These are phyloP conservation scores for Busseola fusca DNA, from an alignment of 2,888 invertebrate genomes.

Conservation along the genomic window DNA sequence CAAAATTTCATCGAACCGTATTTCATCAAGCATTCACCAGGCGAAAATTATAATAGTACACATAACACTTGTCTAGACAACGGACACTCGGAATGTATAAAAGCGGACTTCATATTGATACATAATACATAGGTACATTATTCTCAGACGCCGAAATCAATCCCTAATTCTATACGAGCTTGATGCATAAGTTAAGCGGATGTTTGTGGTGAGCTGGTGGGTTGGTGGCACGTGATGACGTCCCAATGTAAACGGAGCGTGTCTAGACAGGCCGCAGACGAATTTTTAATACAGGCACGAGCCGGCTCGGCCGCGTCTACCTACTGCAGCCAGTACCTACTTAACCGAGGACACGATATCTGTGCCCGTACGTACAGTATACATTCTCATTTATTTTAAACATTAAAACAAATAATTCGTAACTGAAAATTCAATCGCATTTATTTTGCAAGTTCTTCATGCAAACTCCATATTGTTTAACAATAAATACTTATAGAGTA, in stretches of 20 bases:
- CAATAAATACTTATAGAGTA: constrained; percentile 1
- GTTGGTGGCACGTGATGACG: constrained; percentile 62
- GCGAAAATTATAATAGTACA: constrained; percentile 53
- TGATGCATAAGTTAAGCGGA: constrained; percentile 66
- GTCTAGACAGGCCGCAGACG: constrained; percentile 86
- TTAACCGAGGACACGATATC: constrained; percentile 32
- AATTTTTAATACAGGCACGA: constrained; percentile 78
- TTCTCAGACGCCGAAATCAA: constrained; percentile 52
- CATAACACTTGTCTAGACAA: constrained; percentile 56
- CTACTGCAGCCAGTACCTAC: constrained; percentile 50
- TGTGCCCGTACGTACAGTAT: constrained; percentile 8
- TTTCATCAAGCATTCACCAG: constrained; percentile 37
- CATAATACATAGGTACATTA: constrained; percentile 48
- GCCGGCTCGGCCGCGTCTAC: constrained; percentile 57
- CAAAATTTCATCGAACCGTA: constrained; percentile 39
- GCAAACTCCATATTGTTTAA: constrained; percentile 11
- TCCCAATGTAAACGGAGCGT: constrained; percentile 76
- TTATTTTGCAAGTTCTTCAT: not conserved
- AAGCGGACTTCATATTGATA: constrained; percentile 50
- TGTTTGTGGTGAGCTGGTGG: constrained; percentile 66
- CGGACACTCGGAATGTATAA: constrained; percentile 49
- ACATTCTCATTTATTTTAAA: not conserved
- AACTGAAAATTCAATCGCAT: not conserved
- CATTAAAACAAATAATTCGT: not conserved
- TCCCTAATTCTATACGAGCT: constrained; percentile 52